Percentiles rank a stretch among this genome's conserved stretches.
Evolutionary conservation across 2,888 invertebrate species (phyloP).

Genomic region (Leucoma salicis): DNA sequence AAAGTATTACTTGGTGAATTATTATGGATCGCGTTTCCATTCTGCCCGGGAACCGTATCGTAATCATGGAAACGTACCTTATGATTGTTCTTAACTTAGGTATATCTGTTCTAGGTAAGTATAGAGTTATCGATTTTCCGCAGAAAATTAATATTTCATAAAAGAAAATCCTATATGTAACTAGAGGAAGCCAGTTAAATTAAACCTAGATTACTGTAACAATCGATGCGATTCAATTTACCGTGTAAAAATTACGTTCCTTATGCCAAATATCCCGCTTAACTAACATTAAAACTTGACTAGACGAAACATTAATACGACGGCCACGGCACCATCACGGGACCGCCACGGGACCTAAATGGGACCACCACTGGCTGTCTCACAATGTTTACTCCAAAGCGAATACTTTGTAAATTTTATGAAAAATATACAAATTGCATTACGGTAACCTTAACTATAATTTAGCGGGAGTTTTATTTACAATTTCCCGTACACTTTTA

Average conservation of each 20-base stretch:
- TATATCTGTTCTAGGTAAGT: too few species aligned
- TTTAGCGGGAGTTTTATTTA: constrained; percentile 63
- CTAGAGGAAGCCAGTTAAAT: constrained; percentile 49
- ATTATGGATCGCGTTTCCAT: constrained; percentile 33
- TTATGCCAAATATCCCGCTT: constrained; percentile 52
- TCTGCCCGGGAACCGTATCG: constrained; percentile 18
- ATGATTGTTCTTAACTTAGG: too few species aligned
- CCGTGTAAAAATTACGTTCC: constrained; percentile 42
- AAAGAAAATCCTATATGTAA: constrained; percentile 27
- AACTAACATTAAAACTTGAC: constrained; percentile 67
- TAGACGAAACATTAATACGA: constrained; percentile 66
- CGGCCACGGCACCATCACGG: constrained; percentile 1
- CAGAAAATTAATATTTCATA: constrained; percentile 33
- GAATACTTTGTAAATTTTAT: constrained; percentile 50
- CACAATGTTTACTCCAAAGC: constrained; percentile 62
- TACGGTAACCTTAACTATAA: constrained; percentile 60
- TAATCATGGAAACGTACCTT: constrained; percentile 24
- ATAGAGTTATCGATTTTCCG: constrained; percentile 26
- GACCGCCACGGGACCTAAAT: too few species aligned
- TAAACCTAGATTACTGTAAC: constrained; percentile 39
- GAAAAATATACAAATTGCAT: constrained; percentile 75
- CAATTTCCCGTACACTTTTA: constrained; percentile 38
- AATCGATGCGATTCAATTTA: constrained; percentile 38
- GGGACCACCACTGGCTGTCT: constrained; percentile 17
- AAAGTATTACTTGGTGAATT: constrained; percentile 20